A percentile compares a stretch with the other conserved stretches of the same genome.
Evolutionary conservation across 2,797 vertebrate species (phyloP).

Genomic region (Hyperoplus immaculatus): DNA sequence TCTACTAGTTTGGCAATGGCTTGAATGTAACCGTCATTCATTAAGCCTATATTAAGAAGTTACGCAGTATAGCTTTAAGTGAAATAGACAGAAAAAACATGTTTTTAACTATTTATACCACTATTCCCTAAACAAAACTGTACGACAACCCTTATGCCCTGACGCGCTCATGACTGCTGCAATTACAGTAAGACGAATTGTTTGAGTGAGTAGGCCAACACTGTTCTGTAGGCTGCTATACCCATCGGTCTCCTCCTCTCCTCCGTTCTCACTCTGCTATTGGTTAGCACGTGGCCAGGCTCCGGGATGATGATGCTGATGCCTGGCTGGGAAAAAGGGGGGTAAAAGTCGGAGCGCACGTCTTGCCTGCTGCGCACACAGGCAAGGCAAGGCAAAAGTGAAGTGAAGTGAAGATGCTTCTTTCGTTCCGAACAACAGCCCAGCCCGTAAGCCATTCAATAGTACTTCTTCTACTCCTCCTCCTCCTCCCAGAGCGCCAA

Average conservation of each 20-base stretch:
- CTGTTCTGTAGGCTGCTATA: background rate
- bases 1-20: too few species aligned
- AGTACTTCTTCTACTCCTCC: slow-evolving; percentile 7
- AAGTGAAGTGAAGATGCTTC: slow-evolving; percentile 78
- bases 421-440: slow-evolving; percentile 43
- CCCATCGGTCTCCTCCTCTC: slow-evolving; percentile 55
- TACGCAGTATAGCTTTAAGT: background rate
- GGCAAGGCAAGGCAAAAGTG: slow-evolving; percentile 21
- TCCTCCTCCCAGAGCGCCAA: slow-evolving; percentile 13
- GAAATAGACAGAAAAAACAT: too few species aligned
- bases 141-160: background rate
- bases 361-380: slow-evolving; percentile 62
- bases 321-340: slow-evolving; percentile 38
- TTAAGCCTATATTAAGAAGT: too few species aligned
- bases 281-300: slow-evolving; percentile 64
- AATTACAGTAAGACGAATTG: slow-evolving; percentile 3
- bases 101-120: background rate
- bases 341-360: slow-evolving; percentile 69
- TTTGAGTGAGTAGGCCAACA: slow-evolving; percentile 23
- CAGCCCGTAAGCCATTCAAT: slow-evolving; percentile 39
- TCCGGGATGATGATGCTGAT: slow-evolving; percentile 62
- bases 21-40: too few species aligned
- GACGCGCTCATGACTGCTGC: background rate
- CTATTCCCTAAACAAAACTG: too few species aligned
- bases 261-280: slow-evolving; percentile 62